Base-by-base conservation (phyloP, 2,888 invertebrate genomes). In the Patella ulyssiponensis region DNA sequence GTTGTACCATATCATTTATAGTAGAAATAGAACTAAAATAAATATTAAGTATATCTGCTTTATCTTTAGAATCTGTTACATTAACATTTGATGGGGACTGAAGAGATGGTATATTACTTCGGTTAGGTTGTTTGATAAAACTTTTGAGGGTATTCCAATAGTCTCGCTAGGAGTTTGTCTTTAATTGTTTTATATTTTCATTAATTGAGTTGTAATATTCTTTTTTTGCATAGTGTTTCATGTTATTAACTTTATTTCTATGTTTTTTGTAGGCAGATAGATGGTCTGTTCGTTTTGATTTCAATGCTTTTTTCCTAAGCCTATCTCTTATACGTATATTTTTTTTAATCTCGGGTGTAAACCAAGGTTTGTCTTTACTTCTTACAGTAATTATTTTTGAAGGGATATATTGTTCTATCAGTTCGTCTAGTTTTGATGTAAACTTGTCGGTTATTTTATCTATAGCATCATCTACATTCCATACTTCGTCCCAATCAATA, bases 11-110 rank as follows among this genome's bases (percentile, higher is more conserved):
- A 20, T 58, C 58, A 58, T n/a, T 58, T n/a, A 58, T 58, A n/a
- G 58, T 58, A n/a, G 58, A 58, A 58, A 58, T 58, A 58, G 58
- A 58, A 58, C n/a, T 58, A 58, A 58, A 58, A 58, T n/a, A 58
- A n/a, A 5, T 20, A 58, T 58, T 58, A n/a, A 58, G 58, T 7
- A 58, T 58, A 17, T 58, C 58, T 58, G 58, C 17, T 58, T 58
- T 58, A 20, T 15, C 17, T n/a, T 58, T n/a, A 58, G 58, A 17
- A 58, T 58, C 58, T 7, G n/a, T 58, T n/a, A 58, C 58, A n/a
- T n/a, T n/a, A 58, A n/a, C 20, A 20, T 58, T 58, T 20, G 58
- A 20, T n/a, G 58, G n/a, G n/a, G n/a, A n/a, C n/a, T n/a, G n/a
- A n/a, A n/a, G n/a, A 58, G 17, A 20, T 58, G 58, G 17, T n/a